These are phyloP conservation scores for Pycnonotus jocosus DNA, from an alignment of 2,113 vertebrate genomes.

Conservation along the genomic window DNA sequence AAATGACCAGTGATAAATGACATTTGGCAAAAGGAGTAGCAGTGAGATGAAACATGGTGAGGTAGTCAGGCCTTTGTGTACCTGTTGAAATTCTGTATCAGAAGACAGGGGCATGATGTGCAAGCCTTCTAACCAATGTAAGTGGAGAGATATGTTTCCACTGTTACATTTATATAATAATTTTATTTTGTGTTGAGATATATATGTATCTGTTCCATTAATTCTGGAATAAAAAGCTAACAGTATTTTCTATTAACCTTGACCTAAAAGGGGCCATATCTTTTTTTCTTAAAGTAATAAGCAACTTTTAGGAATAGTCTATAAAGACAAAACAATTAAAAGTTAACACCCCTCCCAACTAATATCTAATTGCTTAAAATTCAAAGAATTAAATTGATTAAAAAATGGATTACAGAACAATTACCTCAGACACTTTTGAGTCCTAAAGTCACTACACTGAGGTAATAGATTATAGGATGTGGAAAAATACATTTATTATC, in stretches of 20 bases:
- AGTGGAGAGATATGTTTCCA: neutral
- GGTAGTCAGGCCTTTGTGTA: neutral
- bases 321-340: neutral
- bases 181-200: neutral
- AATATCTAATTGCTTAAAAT: neutral
- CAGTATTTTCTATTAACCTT: neutral
- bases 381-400: conserved; percentile 12
- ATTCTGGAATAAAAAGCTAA: neutral
- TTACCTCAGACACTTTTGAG: neutral
- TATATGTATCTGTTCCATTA: neutral
- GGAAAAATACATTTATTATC: neutral
- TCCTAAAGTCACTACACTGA: neutral
- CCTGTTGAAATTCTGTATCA: neutral
- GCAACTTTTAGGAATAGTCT: neutral
- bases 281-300: conserved; percentile 38
- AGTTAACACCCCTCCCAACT: neutral
- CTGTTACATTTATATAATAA: neutral
- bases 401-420: neutral
- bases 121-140: neutral
- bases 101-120: neutral
- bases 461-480: neutral
- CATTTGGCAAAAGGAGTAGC: neutral
- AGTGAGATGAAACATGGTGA: neutral
- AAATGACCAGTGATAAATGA: neutral
- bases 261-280: neutral